Evolutionary conservation across 2,113 vertebrate species (phyloP).

Genomic region (Phalacrocorax brasilianus): DNA sequence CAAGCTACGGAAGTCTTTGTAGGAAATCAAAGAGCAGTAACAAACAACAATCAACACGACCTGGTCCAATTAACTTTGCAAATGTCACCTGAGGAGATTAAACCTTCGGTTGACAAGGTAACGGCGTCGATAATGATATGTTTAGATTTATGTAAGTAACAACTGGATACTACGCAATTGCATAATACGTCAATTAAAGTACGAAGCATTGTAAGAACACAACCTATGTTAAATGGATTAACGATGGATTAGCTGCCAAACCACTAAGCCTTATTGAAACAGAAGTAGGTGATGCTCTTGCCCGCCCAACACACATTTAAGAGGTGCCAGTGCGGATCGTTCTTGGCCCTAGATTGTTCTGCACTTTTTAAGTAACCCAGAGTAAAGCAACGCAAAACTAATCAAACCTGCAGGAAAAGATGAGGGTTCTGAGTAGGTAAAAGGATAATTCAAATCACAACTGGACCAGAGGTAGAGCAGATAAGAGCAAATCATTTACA

Average conservation of each 20-base stretch:
- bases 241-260: not conserved
- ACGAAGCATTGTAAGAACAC: not conserved
- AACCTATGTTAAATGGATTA: not conserved
- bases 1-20: accelerated
- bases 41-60: not conserved
- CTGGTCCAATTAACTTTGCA: not conserved
- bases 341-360: not conserved
- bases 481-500: not conserved
- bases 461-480: not conserved
- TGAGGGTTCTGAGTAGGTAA: not conserved
- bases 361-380: not conserved
- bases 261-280: not conserved
- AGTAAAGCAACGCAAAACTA: not conserved
- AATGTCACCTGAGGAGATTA: not conserved
- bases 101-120: not conserved
- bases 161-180: no score
- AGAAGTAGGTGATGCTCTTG: not conserved
- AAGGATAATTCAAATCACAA: not conserved
- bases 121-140: accelerated
- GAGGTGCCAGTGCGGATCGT: accelerated
- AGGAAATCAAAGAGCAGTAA: not conserved
- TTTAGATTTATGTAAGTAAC: not conserved
- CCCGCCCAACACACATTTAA: not conserved
- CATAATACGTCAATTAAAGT: not conserved
- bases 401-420: not conserved